phyloP scores from a whole-genome alignment of 2,113 vertebrate species.

The Gopherus evgoodei region DNA sequence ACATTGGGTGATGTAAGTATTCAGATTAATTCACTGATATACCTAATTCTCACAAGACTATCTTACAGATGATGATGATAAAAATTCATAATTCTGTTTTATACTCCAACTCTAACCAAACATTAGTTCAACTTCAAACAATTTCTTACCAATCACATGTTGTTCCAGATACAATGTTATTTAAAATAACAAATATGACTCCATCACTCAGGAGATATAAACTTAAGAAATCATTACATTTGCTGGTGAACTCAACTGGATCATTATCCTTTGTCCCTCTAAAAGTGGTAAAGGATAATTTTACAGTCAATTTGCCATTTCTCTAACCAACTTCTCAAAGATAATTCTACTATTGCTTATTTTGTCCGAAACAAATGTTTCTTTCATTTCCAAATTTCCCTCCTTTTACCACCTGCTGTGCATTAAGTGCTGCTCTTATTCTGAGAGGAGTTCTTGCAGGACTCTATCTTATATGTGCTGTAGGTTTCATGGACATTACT shows the following conservation, averaged over 20 bases:
- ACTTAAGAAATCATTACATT: neutral
- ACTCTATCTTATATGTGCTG: neutral
- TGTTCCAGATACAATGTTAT: neutral
- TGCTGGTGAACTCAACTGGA: neutral
- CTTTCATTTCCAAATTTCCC: neutral
- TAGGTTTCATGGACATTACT: neutral
- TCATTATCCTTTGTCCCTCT: neutral
- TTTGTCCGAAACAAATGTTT: neutral
- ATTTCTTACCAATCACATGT: neutral
- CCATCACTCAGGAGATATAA: rapidly evolving
- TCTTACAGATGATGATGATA: neutral
- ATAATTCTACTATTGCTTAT: neutral
- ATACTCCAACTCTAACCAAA: rapidly evolving
- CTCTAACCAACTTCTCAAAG: neutral
- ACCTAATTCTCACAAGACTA: neutral
- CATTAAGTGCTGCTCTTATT: rapidly evolving
- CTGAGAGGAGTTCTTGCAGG: neutral
- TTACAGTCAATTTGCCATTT: neutral
- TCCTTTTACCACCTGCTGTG: neutral
- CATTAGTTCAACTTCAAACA: neutral
- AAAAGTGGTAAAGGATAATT: neutral
- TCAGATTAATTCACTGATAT: neutral
- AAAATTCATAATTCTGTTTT: neutral
- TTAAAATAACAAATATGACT: neutral
- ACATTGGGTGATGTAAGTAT: neutral